A percentile compares a stretch with the other conserved stretches of the same genome.
Conservation (phyloP, 2,888 invertebrate genomes). For the Cerastis rubricosa region DNA sequence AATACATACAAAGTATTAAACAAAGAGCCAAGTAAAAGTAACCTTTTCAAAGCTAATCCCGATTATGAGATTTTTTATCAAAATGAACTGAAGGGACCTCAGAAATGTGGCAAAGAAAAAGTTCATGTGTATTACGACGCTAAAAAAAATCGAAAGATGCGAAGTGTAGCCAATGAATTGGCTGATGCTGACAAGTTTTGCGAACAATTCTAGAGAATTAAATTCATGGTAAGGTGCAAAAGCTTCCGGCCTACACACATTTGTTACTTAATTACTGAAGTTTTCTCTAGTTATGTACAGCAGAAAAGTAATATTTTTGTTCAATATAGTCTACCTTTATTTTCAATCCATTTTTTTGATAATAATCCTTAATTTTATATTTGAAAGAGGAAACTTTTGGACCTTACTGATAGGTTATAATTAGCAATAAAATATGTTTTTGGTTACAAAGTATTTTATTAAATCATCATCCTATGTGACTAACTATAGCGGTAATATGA, state of each 20-base stretch:
- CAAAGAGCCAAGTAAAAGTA: slow-evolving; percentile 51
- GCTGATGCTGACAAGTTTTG: slow-evolving; percentile 70
- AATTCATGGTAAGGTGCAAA: too few species aligned
- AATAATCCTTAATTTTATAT: too few species aligned
- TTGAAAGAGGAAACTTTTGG: too few species aligned
- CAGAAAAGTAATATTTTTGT: too few species aligned
- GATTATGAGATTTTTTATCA: slow-evolving; percentile 82
- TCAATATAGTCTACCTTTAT: too few species aligned
- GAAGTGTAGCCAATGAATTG: slow-evolving; percentile 64
- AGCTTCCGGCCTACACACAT: too few species aligned
- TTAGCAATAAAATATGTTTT: slow-evolving; percentile 54
- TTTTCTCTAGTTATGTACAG: too few species aligned
- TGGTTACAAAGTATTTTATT: slow-evolving; percentile 55
- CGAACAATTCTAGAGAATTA: slow-evolving; percentile 64
- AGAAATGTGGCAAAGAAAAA: slow-evolving; percentile 80
- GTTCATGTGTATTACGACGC: slow-evolving; percentile 76
- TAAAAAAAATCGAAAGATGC: slow-evolving; percentile 77
- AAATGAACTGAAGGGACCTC: slow-evolving; percentile 76
- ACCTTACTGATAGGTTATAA: neutral
- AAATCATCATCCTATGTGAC: slow-evolving; percentile 60
- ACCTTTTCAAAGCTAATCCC: slow-evolving; percentile 60
- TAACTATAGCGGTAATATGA: slow-evolving; percentile 66
- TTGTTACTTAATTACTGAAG: too few species aligned
- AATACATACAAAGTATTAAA: slow-evolving; percentile 55
- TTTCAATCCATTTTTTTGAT: too few species aligned